Conservation (phyloP, 2,797 vertebrate genomes). For the Mormyrus hasselquistii region DNA sequence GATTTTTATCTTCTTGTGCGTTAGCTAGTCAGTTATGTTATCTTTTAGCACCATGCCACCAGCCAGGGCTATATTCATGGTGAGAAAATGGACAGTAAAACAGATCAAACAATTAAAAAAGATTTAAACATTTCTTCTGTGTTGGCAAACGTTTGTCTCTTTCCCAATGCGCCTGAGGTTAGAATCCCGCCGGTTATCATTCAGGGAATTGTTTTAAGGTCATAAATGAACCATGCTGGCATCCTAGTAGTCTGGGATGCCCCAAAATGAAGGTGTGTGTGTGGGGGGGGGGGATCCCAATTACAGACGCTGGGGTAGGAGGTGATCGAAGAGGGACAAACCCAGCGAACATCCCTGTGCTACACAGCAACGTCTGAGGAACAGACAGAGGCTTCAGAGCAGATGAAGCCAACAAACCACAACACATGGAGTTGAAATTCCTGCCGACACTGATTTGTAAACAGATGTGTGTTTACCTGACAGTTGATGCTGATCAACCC, state of each 20-base stretch:
- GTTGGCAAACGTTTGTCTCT: neutral
- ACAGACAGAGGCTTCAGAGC: neutral
- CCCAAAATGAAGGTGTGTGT: no score
- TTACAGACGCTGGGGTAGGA: neutral
- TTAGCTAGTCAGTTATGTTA: neutral
- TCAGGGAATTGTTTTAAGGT: neutral
- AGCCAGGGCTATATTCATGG: neutral
- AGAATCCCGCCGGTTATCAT: neutral
- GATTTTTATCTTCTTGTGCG: neutral
- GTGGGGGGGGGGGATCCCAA: neutral
- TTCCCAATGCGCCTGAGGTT: neutral
- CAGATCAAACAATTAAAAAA: neutral
- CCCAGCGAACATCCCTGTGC: neutral
- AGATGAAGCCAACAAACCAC: neutral
- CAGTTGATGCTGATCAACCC: slow-evolving; percentile 83
- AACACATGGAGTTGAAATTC: neutral
- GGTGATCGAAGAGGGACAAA: neutral
- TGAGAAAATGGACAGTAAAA: neutral
- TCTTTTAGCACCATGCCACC: neutral
- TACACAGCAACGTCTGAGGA: neutral
- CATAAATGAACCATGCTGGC: neutral
- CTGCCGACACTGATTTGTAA: neutral
- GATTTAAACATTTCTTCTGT: neutral
- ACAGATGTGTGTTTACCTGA: slow-evolving; percentile 63
- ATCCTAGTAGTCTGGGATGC: neutral